Base-by-base conservation (phyloP, 1,140 invertebrate species). In the Pissodes strobi region DNA sequence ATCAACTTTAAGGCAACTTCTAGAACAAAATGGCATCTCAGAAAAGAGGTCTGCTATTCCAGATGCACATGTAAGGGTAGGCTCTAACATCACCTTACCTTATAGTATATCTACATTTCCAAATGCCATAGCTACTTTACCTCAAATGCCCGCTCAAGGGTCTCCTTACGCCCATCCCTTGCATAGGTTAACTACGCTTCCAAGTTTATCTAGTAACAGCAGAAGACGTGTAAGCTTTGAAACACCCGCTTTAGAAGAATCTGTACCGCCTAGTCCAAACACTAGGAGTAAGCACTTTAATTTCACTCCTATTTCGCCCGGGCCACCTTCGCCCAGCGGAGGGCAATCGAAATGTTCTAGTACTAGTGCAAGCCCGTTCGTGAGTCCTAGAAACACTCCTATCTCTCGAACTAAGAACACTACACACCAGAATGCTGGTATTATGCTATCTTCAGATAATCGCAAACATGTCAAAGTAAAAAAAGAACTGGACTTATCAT, bases 341-440 rank as follows among this genome's bases (percentile, higher is more conserved):
- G 78, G 74, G 30, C 77, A 80, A 25, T 82, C 80, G 2, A 82
- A 81, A 69, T 83, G 75, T 67, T 86, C 76, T 57, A 82, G 81
- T 22, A 81, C 84, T 1, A 83, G 82, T 56, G 85, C 86, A n/a
- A 91, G 89, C 75, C 91, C 90, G 1, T 94, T 94, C 75, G 90
- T 93, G 1, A 93, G 91, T 69, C 92, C 91, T 0, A 81, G 90
- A 18, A 87, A 88, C 63, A 92, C 90, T 1, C 88, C 90, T 0
- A 83, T 89, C 1, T 85, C 86, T 9, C 80, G 89, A 64, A 74
- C 67, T 60, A 73, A 75, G 67, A 65, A 71, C 59, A 66, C 45
- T 34, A 58, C 46, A 39, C 56, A 70, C 57, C 64, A 72, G 38
- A 70, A 53, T 62, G 49, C 63, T 18, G 61, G 66, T 43, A 63